Evolutionary conservation across 2,888 invertebrate species (phyloP), one percentile per base, ranked within the genome.

Genomic region (Sarcophaga variegata): DNA sequence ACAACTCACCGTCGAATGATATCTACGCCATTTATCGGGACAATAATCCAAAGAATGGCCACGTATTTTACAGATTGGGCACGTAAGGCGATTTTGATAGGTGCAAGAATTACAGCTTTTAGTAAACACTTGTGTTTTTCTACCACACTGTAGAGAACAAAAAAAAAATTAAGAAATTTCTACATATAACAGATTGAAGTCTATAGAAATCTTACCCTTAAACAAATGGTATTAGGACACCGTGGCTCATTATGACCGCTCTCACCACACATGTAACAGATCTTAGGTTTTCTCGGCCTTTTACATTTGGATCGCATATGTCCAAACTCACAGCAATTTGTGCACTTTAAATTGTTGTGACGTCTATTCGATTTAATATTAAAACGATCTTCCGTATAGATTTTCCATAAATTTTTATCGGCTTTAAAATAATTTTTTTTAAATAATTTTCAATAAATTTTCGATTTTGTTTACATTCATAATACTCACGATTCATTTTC

Each of bases 21-120:
- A 97, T 81, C 96, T 94, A 74, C 97, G 95, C 97, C 97, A 97
- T 64, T 95, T 93, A 92, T 97, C 96, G 0, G 97, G 96, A 89
- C 97, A 97, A 90, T 94, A 93, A 27, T 94, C 93, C 70, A 94
- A 90, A 12, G 94, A 94, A 91, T 97, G 97, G 0, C 97, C 97
- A 45, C 90, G 89, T 89, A 95, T 94, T 76, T 94, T 94, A 91
- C 97, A 97, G 90, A 95, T 94, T 11, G 92, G 93, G 90, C 97
- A 97, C 8, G 91, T 91, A 3, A 91, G 83, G 11, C 91, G 90
- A 77, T 90, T 91, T 82, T 92, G 91, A 81, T 90, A 91, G 69
- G 94, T 94, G 90, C 97, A 97, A 88, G 94, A 94, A 88, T 94
- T 94, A 90, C 96, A 96, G 90, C 94, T 94, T 60, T 94, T 94